Percentiles rank a stretch among this genome's conserved stretches.
Evolutionary conservation across 2,113 vertebrate species (phyloP).

Genomic region (Proteles cristata): DNA sequence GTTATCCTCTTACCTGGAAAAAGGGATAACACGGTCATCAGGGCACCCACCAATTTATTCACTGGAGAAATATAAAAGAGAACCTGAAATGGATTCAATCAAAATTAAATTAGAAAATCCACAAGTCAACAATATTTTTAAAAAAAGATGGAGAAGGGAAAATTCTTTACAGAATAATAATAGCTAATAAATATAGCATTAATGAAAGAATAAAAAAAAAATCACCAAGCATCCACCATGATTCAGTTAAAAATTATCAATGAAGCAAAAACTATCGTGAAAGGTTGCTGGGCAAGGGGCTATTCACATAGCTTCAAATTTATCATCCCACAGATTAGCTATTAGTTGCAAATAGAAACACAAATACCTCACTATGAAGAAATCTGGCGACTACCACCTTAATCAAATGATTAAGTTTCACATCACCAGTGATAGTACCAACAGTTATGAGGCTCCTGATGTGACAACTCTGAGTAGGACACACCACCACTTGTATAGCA

Average conservation of each 20-base stretch:
- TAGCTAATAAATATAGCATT: background rate
- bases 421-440: background rate
- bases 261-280: background rate
- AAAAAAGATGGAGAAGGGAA: background rate
- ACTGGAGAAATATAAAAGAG: constrained; percentile 98
- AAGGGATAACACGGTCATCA: constrained; percentile 97
- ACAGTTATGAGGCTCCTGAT: background rate
- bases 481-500: background rate
- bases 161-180: background rate
- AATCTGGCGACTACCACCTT: background rate
- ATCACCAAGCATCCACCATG: background rate
- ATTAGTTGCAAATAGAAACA: background rate
- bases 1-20: constrained; percentile 94
- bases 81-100: constrained; percentile 85
- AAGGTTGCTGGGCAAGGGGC: background rate
- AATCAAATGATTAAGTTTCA: constrained; percentile 6
- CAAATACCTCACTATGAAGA: background rate
- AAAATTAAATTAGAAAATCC: constrained; percentile 55
- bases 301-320: constrained; percentile 4
- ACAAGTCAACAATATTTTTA: background rate
- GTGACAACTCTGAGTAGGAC: background rate
- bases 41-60: constrained; percentile 93
- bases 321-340: background rate
- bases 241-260: constrained; percentile 19
- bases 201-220: constrained; percentile 12